Base-by-base conservation (phyloP, 2,797 vertebrate species). In the Taeniopygia guttata region DNA sequence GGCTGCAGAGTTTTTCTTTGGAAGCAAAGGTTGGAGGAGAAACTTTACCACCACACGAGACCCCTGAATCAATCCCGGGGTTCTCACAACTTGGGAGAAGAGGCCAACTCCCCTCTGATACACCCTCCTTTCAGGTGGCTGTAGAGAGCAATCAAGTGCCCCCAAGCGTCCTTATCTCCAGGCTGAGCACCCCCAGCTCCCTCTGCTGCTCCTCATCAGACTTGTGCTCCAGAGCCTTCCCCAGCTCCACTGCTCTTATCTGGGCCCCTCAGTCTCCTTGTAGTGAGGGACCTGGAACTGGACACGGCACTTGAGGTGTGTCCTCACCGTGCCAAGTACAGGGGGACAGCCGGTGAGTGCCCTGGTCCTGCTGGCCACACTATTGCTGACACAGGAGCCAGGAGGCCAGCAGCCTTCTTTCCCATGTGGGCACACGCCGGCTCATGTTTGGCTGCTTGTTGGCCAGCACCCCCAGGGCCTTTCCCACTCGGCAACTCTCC, bases 401-500 rank as follows among this genome's bases (percentile, higher is more conserved):
- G 30, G 26, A 27, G 4, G 21, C 19, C 55, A 12, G 2, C 0
- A 0, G 30, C 30, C 20, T 34, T 8, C 18, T 19, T 46, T 16
- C 46, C 21, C 25, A 22, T 4, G 5, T 32, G 48, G 48, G 48
- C 62, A 42, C 77, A 16, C 0, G 0, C 18, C 0, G 1, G 34
- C 15, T 48, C 46, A 21, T 0, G 1, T 49, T 20, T 0, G 1
- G 48, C 27, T 1, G 3, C 34, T 54, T 67, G 7, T 40, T 1
- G 3, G 48, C 27, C 55, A 62, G 48, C 42, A 55, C 4, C 1
- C 13, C 22, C 55, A 49, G 19, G 19, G 43, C 32, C 27, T 56
- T 63, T 63, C 49, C 43, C 0, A 0, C 55, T 29, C 16, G 27
- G 23, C 7, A 74, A 3, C 23, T 69, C 60, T 26, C 27, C 63